Evolutionary conservation across 2,888 invertebrate species (phyloP), one percentile per base, ranked within the genome.

Genomic region (Morpho helenor): DNA sequence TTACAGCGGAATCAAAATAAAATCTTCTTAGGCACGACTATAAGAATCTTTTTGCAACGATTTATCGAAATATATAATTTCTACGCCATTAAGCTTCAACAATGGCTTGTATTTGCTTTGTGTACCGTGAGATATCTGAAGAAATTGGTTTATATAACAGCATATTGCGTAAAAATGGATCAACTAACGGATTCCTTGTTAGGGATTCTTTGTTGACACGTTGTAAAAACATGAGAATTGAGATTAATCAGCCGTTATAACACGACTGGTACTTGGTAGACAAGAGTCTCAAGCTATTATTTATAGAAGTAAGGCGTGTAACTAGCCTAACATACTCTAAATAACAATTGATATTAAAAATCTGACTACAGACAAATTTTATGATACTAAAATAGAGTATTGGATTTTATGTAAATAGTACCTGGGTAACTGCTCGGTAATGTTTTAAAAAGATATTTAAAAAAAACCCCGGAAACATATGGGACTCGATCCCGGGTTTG

Each of bases 151-250:
- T 56, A 56, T 51, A 52, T 57, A 60, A 50, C 52, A 50, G 43
- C 49, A 53, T 56, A 49, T 49, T 43, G 31, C 48, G 41, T 46
- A 68, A 70, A 68, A 71, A 71, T 71, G 72, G 72, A 70, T 72
- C 64, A 67, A 67, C 64, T 67, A 71, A 68, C 68, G 68, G 71
- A 60, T 59, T 67, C 63, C 67, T 72, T 66, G 66, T 71, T 68
- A 72, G 59, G 56, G 44, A 50, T 55, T 62, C 62, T 67, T 68
- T 69, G 70, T 71, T 67, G 58, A 57, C 56, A 47, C 59, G 62
- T 60, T 52, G 66, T 64, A 73, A 78, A 80, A 78, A 76, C 62
- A 61, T 71, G 65, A 63, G 65, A 68, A 43, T 43, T 43, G 3
- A 43, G 42, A 43, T 43, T 43, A 8, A 9, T 43, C 9, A 43